Base-by-base conservation (phyloP, 2,113 vertebrate species). In the Eleginops maclovinus region DNA sequence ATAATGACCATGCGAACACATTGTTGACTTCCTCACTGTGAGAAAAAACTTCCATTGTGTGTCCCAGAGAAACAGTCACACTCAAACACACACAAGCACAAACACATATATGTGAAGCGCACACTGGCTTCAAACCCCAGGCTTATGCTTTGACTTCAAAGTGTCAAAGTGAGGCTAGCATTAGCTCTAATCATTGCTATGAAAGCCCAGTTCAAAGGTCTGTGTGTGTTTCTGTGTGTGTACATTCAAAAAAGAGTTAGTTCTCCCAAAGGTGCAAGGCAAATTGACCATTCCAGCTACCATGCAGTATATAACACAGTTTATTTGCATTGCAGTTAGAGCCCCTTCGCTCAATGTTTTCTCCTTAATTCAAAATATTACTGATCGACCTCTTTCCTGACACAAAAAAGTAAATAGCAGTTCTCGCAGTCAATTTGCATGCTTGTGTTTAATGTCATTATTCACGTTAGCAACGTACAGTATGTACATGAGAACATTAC, bases 181-280 rank as follows among this genome's bases (percentile, higher is more conserved):
- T 88, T 86, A 80, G 73, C 69, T 26, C 62, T 70, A 85, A 77
- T 82, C 76, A 55, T 82, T 69, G 49, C 77, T 75, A 72, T 59
- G 63, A 70, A 63, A 77, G 70, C 63, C 21, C 28, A 78, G 88
- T 90, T 93, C 81, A 91, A 93, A 91, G 85, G 81, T 79, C 15
- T 84, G 43, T 68, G 44, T 73, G 15, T 80, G 14, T 75, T 6
- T 77, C 41, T 71, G 24, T 69, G 64, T 75, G 50, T 64, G 16
- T 21, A 54, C 41, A 21, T 36, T 61, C 53, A 78, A 74, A 78
- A 66, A 68, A 73, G 40, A 56, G 50, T 78, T 67, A 8, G 28
- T n/a, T 59, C 55, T 72, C 82, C 61, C 58, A 75, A 78, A 77
- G 31, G 60, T 65, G 2, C 6, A 9, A 65, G 56, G 16, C 36